phyloP scores from a whole-genome alignment of 2,888 invertebrate species.

The Pasiphila rectangulata region DNA sequence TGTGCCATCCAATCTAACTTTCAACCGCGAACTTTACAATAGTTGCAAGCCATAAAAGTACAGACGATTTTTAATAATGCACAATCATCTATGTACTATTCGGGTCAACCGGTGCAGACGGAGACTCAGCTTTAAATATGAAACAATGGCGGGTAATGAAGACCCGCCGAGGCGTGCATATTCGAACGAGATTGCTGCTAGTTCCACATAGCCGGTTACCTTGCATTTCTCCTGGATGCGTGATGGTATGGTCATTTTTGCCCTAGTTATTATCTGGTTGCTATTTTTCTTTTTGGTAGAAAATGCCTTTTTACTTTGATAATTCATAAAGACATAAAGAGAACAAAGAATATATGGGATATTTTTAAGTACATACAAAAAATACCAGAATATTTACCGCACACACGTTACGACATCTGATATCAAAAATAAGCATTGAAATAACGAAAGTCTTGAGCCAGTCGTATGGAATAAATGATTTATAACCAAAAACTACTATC shows the following conservation, averaged over 20 bases:
- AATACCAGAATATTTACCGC: too few species aligned
- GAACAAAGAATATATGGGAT: too few species aligned
- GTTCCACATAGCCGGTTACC: slow-evolving; percentile 11
- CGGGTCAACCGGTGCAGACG: slow-evolving; percentile 35
- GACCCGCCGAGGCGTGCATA: slow-evolving; percentile 21
- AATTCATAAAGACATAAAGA: too few species aligned
- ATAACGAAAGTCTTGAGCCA: background rate
- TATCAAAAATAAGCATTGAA: background rate
- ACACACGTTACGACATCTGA: too few species aligned
- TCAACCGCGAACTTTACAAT: too few species aligned
- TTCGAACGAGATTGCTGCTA: slow-evolving; percentile 20
- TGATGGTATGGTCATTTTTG: background rate
- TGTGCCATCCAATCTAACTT: too few species aligned
- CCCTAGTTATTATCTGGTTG: too few species aligned
- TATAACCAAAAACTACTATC: slow-evolving; percentile 8
- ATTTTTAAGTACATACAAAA: background rate
- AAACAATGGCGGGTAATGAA: slow-evolving; percentile 36
- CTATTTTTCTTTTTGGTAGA: too few species aligned
- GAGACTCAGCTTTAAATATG: slow-evolving; percentile 32
- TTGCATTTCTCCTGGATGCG: background rate
- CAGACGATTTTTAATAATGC: slow-evolving; percentile 33
- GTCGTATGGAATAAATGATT: slow-evolving; percentile 8
- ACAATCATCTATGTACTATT: slow-evolving; percentile 38
- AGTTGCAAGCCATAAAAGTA: slow-evolving; percentile 19
- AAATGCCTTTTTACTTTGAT: too few species aligned